Base-by-base conservation (phyloP, 1,140 invertebrate genomes). In the Drosophila carrolli region DNA sequence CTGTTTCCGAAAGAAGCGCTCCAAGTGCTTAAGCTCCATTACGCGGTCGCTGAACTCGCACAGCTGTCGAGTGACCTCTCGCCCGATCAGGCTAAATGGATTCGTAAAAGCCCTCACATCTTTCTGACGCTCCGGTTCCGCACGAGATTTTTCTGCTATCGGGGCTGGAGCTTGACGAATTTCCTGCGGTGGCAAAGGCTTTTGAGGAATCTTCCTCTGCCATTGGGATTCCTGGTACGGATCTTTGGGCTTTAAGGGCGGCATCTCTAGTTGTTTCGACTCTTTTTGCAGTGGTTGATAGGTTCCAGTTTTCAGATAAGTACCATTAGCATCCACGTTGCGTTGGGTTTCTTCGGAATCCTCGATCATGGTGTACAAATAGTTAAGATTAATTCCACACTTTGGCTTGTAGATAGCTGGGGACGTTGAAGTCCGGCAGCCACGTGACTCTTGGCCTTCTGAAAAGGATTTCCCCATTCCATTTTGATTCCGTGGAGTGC, bases 301-400 rank as follows among this genome's bases (percentile, higher is more conserved):
- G 7, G 90, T 92, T 40, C 91, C 91, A 10, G 91, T 90, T 23
- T 91, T 92, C 0, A 92, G 55, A 38, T 92, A 92, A 3, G 90
- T 91, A 0, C 91, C 91, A 80, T 89, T 92, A 0, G 81, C 85
- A 29, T 84, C 76, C 0, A 90, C 86, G 38, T 83, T 73, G 13
- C 91, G 81, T 37, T 92, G 91, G 5, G 77, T 90, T 47, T 84
- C 88, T 44, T 91, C 90, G 0, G 91, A 92, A n/a, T 92, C 82
- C 58, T 92, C 77, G 19, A 92, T 72, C 90, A 92, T 84, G 16
- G 91, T 92, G 13, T 90, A 92, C 8, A 91, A 23, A 62, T 91
- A 88, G 13, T 79, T 92, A n/a, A 80, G 67, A 56, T 86, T 75
- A 0, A 73, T 19, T 5, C 38, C 16, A 41, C 10, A 7, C 19